phyloP scores from a whole-genome alignment of 2,888 invertebrate species.

The Diarsia dahlii region DNA sequence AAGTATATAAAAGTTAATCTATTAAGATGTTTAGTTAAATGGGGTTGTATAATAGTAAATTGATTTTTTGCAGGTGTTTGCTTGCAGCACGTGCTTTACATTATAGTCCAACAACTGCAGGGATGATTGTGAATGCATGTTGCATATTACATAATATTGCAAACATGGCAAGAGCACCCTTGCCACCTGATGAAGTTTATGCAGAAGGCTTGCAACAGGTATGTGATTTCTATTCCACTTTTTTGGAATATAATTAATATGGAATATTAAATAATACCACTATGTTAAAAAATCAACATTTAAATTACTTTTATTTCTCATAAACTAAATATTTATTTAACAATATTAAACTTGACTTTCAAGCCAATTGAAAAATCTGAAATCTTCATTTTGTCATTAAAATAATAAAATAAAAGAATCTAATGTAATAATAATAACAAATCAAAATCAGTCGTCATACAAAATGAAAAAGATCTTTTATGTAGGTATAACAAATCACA shows the following conservation, averaged over 20 bases:
- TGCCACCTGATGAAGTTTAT: constrained; percentile 3
- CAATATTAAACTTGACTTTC: too few relatives aligned
- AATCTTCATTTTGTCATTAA: too few relatives aligned
- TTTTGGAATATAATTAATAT: neutral
- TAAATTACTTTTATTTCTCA: too few relatives aligned
- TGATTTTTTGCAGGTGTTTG: constrained; percentile 18
- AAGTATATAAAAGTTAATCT: neutral
- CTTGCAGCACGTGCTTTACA: constrained; percentile 24
- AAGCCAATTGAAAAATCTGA: too few relatives aligned
- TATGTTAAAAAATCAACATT: too few relatives aligned
- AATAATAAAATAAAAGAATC: too few relatives aligned
- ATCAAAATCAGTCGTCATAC: too few relatives aligned
- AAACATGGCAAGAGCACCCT: neutral
- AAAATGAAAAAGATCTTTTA: too few relatives aligned
- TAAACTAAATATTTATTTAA: too few relatives aligned
- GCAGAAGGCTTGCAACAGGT: constrained; percentile 11
- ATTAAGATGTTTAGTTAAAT: constrained; percentile 1
- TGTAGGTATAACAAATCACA: too few relatives aligned
- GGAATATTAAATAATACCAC: constrained; percentile 1
- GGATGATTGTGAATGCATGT: constrained; percentile 37
- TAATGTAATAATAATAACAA: too few relatives aligned
- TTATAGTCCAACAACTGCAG: constrained; percentile 22
- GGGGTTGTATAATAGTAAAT: constrained; percentile 8
- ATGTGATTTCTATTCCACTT: neutral
- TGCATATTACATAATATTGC: constrained; percentile 18